phyloP scores from a whole-genome alignment of 2,113 vertebrate species.

The Smithornis capensis region DNA sequence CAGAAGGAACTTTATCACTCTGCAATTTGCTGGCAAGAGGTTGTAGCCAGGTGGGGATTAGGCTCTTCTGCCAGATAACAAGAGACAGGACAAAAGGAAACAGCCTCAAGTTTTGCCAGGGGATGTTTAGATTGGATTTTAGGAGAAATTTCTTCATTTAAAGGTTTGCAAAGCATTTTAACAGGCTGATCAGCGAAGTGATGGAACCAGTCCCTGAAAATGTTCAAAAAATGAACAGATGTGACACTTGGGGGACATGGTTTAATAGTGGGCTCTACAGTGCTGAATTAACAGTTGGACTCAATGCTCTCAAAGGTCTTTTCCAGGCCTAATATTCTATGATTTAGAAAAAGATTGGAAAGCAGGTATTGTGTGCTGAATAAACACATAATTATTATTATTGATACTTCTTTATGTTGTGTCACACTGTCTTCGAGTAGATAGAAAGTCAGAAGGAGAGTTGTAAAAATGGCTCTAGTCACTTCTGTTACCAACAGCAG shows the following conservation, averaged over 20 bases:
- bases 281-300: background rate
- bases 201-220: background rate
- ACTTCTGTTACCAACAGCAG: background rate
- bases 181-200: background rate
- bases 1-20: background rate
- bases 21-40: rapidly evolving
- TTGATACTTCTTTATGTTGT: background rate
- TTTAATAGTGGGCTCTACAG: background rate
- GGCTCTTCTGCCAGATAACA: background rate
- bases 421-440: background rate
- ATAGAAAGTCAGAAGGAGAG: background rate
- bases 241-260: background rate
- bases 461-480: background rate
- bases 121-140: background rate
- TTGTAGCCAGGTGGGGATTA: too few species aligned
- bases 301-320: background rate
- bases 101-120: too few species aligned
- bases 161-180: background rate
- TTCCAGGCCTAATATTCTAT: background rate
- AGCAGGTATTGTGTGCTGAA: rapidly evolving
- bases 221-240: background rate
- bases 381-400: background rate
- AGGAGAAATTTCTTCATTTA: background rate
- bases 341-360: background rate
- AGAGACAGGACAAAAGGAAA: background rate